Evolutionary conservation across 2,888 invertebrate species (phyloP), one percentile per base, ranked within the genome.

Genomic region (Heliconius aoede): DNA sequence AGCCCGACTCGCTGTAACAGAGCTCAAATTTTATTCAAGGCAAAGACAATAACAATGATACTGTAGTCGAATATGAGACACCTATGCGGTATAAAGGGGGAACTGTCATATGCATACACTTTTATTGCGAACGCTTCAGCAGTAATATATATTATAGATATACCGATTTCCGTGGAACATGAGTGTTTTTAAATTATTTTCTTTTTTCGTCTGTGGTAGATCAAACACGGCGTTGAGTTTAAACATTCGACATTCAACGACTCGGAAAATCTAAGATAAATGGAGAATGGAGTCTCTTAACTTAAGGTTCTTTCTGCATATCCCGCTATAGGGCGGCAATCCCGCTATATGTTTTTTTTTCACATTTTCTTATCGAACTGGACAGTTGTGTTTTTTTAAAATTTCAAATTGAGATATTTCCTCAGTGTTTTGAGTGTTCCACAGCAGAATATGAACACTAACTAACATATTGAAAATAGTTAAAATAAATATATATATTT

Each of bases 21-120:
- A 76, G 80, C 76, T 74, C 69, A 80, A 80, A 80, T 77, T 81
- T 78, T 80, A 81, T 81, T 79, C 80, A 80, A 78, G 79, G 78
- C 76, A 76, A 46, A 79, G 76, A 67, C 76, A 78, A 79, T 76
- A 79, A 79, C 78, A 79, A 78, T 76, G 76, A 73, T 74, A 78
- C 72, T 72, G 67, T 71, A 71, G 71, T 72, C 72, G 68, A 76
- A 79, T 78, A 78, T 76, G 74, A 78, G 78, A 78, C 78, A 76
- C 51, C 72, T 73, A 72, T 74, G 71, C 79, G 60, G 46, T 72
- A 72, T 75, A 76, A 71, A 69, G 67, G 61, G 67, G 68, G 67
- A 74, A 51, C 74, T 78, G 74, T 77, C 76, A 77, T 40, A 69
- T 76, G 76, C 73, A 76, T 71, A 73, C 73, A 18, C 71, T 72